A percentile compares a stretch with the other conserved stretches of the same genome.
Conservation (phyloP, 2,888 invertebrate genomes). For the Drosophila glabriapex region DNA sequence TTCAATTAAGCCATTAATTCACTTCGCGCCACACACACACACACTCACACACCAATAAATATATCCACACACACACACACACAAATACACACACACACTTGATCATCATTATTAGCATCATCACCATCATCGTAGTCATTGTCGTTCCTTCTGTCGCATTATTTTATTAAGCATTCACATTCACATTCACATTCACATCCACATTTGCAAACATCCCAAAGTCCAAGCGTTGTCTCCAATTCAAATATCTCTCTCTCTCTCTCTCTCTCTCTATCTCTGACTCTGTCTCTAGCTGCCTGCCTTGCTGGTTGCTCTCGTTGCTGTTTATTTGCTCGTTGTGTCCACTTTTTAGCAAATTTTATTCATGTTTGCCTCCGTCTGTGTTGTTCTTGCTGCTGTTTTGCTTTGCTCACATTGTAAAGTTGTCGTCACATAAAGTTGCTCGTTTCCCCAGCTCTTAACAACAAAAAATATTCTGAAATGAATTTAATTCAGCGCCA, state of each 20-base stretch:
- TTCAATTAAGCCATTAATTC: conserved; percentile 85
- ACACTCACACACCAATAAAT: conserved; percentile 29
- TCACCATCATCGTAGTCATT: conserved; percentile 45
- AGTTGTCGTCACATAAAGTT: conserved; percentile 69
- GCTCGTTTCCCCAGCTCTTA: conserved; percentile 34
- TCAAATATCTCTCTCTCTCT: conserved; percentile 34
- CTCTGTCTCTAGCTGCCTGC: conserved; percentile 13
- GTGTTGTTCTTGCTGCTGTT: conserved; percentile 33
- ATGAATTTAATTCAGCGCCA: conserved; percentile 56
- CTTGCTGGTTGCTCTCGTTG: conserved; percentile 9
- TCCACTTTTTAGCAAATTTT: conserved; percentile 78
- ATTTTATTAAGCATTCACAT: conserved; percentile 81
- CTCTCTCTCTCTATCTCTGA: conserved; percentile 5
- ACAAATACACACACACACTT: conserved; percentile 37
- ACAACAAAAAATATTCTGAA: conserved; percentile 45
- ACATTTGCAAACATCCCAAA: conserved; percentile 50
- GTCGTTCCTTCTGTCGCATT: conserved; percentile 83
- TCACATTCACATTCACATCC: conserved; percentile 45
- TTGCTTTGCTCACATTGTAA: conserved; percentile 66
- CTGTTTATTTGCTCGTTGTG: conserved; percentile 65
- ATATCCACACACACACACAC: conserved; percentile 34
- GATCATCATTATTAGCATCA: conserved; percentile 53
- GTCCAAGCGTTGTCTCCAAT: conserved; percentile 59
- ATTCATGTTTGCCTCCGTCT: conserved; percentile 70
- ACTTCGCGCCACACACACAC: conserved; percentile 67